Percentiles rank a stretch among this genome's conserved stretches.
Conservation (phyloP, 2,888 invertebrate species). For the Lacanobia wlatinum region DNA sequence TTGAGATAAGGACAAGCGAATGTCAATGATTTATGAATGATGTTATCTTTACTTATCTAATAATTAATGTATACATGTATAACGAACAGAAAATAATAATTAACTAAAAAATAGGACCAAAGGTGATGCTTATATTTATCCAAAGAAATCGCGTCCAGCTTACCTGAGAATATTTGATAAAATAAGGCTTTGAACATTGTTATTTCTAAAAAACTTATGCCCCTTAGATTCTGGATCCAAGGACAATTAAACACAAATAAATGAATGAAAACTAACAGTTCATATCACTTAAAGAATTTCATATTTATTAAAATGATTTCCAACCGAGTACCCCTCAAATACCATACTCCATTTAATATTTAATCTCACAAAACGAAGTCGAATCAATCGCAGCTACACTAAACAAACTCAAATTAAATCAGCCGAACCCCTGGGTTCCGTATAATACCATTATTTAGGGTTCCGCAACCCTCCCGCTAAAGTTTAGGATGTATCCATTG, state of each 20-base stretch:
- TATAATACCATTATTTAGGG: constrained; percentile 79
- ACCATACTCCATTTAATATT: constrained; percentile 66
- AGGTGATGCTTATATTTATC: no score
- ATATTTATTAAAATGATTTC: constrained; percentile 18
- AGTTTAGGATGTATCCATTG: constrained; percentile 66
- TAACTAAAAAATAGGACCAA: no score
- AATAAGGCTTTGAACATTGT: not conserved
- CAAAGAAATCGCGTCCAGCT: no score
- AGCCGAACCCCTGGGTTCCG: constrained; percentile 72
- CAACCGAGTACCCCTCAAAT: constrained; percentile 68
- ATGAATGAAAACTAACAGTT: not conserved
- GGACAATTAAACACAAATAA: not conserved
- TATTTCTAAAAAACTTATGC: not conserved
- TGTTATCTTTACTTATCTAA: not conserved
- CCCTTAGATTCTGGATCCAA: not conserved
- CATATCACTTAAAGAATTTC: not conserved
- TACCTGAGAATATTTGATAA: not conserved
- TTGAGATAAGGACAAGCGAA: not conserved
- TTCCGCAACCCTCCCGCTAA: constrained; percentile 61
- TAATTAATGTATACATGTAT: no score
- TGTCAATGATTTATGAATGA: not conserved
- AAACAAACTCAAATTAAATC: constrained; percentile 80
- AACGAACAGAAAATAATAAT: no score
- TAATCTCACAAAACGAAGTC: constrained; percentile 64
- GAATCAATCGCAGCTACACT: constrained; percentile 70